These are phyloP conservation scores for Cryptoprocta ferox DNA, from an alignment of 2,797 vertebrate species.

Conservation along the genomic window DNA sequence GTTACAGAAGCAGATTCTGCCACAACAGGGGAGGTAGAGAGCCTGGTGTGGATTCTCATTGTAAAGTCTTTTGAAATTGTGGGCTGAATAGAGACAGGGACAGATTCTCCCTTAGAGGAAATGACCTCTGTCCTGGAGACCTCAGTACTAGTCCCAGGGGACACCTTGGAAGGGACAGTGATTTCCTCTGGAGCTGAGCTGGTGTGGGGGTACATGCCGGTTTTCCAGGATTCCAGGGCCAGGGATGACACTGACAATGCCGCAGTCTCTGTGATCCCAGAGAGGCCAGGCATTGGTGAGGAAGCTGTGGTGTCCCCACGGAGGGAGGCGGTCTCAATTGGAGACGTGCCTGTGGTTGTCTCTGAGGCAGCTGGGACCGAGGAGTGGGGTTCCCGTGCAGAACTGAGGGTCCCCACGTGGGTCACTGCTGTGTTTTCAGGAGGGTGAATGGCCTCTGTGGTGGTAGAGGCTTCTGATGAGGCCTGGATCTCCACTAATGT, in stretches of 20 bases:
- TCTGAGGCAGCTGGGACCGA: not conserved
- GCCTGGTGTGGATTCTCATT: not conserved
- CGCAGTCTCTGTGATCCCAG: fast-evolving
- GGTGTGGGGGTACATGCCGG: fast-evolving
- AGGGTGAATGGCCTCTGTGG: not conserved
- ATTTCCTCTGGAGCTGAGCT: not conserved
- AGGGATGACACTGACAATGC: fast-evolving
- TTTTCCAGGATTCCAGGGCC: fast-evolving
- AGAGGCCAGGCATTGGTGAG: fast-evolving
- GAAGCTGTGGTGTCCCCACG: fast-evolving
- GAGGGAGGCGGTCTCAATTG: fast-evolving
- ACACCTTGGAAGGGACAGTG: not conserved
- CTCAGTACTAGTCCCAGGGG: not conserved
- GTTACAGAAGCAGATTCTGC: not conserved
- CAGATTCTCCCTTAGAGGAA: not conserved
- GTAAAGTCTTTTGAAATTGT: fast-evolving
- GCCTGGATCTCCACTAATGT: not conserved
- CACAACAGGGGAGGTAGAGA: not conserved
- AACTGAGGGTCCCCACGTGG: not conserved
- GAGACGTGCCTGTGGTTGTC: not conserved
- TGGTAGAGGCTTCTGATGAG: not conserved
- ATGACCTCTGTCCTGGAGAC: not conserved
- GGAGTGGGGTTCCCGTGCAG: not conserved
- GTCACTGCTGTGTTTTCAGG: not conserved
- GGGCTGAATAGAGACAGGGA: not conserved